phyloP scores from a whole-genome alignment of 2,888 invertebrate genomes.

The Lasiommata megera region DNA sequence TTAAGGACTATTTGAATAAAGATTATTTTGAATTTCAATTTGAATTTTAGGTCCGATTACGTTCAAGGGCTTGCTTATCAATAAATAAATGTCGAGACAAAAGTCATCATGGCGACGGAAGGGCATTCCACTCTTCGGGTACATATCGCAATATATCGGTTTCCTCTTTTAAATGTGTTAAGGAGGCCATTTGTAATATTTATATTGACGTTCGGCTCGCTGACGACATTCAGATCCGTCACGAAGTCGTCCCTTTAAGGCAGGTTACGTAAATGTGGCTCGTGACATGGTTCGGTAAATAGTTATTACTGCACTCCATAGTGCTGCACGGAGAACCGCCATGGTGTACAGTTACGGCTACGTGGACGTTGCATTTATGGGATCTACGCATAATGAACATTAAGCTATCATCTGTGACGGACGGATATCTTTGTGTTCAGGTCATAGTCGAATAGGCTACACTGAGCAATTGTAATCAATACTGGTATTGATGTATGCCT shows the following conservation, averaged over 20 bases:
- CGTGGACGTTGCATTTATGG: background rate
- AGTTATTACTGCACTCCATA: background rate
- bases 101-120: background rate
- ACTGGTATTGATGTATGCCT: too few relatives aligned
- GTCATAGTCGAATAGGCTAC: too few relatives aligned
- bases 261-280: conserved; percentile 12
- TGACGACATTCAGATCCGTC: conserved; percentile 31
- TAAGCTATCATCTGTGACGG: too few relatives aligned
- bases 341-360: background rate
- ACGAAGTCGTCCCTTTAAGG: conserved; percentile 24
- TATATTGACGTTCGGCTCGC: conserved; percentile 23
- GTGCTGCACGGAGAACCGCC: conserved; percentile 1
- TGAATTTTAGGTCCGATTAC: too few relatives aligned
- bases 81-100: background rate
- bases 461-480: too few relatives aligned
- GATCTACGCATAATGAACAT: background rate
- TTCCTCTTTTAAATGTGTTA: conserved; percentile 7
- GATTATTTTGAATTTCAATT: too few relatives aligned
- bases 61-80: too few relatives aligned
- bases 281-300: conserved; percentile 14
- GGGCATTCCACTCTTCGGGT: background rate
- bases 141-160: background rate
- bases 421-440: too few relatives aligned
- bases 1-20: too few relatives aligned
- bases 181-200: conserved; percentile 15